These are phyloP conservation scores for Cryptoprocta ferox DNA, from an alignment of 2,797 vertebrate genomes.

Conservation along the genomic window DNA sequence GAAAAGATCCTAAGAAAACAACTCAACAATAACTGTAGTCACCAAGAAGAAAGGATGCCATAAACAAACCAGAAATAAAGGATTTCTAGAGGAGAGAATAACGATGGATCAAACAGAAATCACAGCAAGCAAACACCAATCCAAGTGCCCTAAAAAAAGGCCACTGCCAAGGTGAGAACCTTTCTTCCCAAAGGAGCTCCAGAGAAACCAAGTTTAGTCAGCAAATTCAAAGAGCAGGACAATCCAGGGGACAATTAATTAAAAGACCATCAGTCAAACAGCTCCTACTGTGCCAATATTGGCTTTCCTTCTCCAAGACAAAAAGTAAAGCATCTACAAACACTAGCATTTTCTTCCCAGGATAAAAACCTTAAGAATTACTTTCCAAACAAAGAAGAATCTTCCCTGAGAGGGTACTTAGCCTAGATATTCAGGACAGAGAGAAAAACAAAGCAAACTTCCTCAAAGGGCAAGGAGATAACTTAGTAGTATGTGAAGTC, in stretches of 20 bases:
- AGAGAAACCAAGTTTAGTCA: constrained; percentile 62
- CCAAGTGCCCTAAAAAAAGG: neutral
- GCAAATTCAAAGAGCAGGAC: constrained; percentile 71
- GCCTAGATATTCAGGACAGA: neutral
- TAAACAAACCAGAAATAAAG: constrained; percentile 14
- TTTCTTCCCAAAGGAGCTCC: constrained; percentile 53
- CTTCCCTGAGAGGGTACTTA: neutral
- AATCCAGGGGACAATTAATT: constrained; percentile 65
- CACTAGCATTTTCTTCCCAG: neutral
- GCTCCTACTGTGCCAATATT: neutral
- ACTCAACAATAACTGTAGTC: neutral
- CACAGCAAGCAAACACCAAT: neutral
- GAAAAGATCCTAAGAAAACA: neutral
- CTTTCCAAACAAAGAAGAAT: constrained; percentile 22
- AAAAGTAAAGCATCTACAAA: neutral
- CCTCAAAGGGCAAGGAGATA: neutral
- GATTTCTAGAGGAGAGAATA: neutral
- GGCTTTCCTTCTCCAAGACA: neutral
- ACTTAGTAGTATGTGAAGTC: neutral
- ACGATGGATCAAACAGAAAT: neutral
- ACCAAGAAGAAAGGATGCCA: neutral
- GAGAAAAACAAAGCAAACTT: neutral
- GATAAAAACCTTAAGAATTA: constrained; percentile 58
- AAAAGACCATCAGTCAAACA: constrained; percentile 58
- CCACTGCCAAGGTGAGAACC: constrained; percentile 40